Conservation (phyloP, 1,140 invertebrate species). For the Ptiloglossa arizonensis region DNA sequence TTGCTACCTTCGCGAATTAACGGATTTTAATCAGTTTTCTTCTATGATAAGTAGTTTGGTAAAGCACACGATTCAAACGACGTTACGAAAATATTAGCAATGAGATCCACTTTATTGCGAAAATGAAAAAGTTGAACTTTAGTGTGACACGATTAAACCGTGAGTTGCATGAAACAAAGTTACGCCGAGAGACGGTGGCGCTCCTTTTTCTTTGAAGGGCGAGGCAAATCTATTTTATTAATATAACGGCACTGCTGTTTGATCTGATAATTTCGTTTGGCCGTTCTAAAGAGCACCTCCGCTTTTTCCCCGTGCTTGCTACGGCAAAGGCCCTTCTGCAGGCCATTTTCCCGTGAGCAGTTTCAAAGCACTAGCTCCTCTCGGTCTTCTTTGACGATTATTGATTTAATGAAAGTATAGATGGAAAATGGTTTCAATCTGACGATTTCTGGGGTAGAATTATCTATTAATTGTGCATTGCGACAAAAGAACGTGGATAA, state of each 20-base stretch:
- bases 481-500: too few species aligned
- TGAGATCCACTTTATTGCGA: constrained; percentile 37
- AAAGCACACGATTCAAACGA: not conserved
- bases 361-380: constrained; percentile 6
- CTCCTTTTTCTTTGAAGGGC: constrained; percentile 62
- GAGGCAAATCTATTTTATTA: constrained; percentile 76
- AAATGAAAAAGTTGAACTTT: constrained; percentile 51
- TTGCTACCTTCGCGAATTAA: too few species aligned
- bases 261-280: constrained; percentile 75
- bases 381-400: constrained; percentile 8
- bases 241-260: constrained; percentile 73
- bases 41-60: not conserved
- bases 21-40: not conserved
- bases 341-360: constrained; percentile 23
- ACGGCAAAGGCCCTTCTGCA: constrained; percentile 28
- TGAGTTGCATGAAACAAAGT: constrained; percentile 72
- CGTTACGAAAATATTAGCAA: not conserved
- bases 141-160: constrained; percentile 72
- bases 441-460: not conserved
- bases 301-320: constrained; percentile 31
- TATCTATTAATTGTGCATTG: not conserved
- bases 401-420: constrained; percentile 21
- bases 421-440: not conserved
- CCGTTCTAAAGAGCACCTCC: constrained; percentile 52
- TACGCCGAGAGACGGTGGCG: constrained; percentile 65